Evolutionary conservation across 2,888 invertebrate genomes (phyloP).

Genomic region (Balanococcus diminutus): DNA sequence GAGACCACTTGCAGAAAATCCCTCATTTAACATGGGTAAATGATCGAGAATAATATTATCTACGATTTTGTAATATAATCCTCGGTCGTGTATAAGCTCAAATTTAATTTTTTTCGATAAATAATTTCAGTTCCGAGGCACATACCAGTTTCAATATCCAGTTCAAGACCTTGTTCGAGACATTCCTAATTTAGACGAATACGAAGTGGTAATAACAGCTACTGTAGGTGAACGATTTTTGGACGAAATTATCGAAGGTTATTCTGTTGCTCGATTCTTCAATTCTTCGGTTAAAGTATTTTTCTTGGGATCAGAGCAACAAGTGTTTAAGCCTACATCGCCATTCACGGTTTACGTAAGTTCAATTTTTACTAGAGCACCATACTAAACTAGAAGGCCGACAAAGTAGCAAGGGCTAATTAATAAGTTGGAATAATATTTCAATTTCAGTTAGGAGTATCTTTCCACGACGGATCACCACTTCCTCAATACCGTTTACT

Average conservation of each 20-base stretch:
- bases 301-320: conserved; percentile 88
- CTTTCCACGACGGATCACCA: conserved; percentile 89
- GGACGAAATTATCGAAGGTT: conserved; percentile 84
- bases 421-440: conserved; percentile 43
- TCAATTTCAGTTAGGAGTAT: conserved; percentile 74
- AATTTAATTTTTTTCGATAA: conserved; percentile 54
- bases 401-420: too few species aligned
- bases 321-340: conserved; percentile 95
- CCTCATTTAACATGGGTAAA: conserved; percentile 77
- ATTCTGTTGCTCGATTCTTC: conserved; percentile 83
- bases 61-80: neutral
- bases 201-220: conserved; percentile 83
- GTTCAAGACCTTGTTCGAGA: conserved; percentile 76
- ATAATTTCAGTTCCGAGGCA: conserved; percentile 78
- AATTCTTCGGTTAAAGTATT: conserved; percentile 83
- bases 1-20: conserved; percentile 60
- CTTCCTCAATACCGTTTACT: conserved; percentile 70
- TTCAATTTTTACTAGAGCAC: conserved; percentile 56
- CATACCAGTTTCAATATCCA: conserved; percentile 84
- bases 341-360: conserved; percentile 84
- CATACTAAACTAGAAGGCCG: neutral
- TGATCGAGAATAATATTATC: conserved; percentile 58
- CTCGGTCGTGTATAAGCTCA: conserved; percentile 25
- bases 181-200: conserved; percentile 73
- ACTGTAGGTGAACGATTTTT: conserved; percentile 86